Conservation (phyloP, 2,797 vertebrate species). For the Falco concolor region DNA sequence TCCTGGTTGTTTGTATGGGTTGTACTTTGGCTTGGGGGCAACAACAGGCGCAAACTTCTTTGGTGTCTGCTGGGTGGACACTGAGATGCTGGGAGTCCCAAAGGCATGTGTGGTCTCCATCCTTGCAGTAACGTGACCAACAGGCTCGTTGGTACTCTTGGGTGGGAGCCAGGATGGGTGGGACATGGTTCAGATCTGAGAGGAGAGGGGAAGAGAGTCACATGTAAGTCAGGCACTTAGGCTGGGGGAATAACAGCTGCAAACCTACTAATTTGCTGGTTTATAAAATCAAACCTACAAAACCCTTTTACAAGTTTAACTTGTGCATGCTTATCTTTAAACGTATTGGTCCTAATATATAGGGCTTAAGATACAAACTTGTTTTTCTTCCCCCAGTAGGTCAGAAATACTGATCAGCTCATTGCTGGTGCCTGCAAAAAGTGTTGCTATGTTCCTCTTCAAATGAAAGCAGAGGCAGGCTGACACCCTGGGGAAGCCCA, state of each 20-base stretch:
- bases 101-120: slow-evolving; percentile 94
- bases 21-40: slow-evolving; percentile 96
- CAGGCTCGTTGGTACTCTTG: slow-evolving; percentile 79
- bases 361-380: neutral
- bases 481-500: neutral
- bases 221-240: accelerated
- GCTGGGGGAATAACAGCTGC: neutral
- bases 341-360: neutral
- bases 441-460: neutral
- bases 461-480: neutral
- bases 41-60: slow-evolving; percentile 96
- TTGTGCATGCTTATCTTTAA: neutral
- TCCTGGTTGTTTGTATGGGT: slow-evolving; percentile 87
- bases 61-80: slow-evolving; percentile 92
- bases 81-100: slow-evolving; percentile 90
- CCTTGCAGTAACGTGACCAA: slow-evolving; percentile 87
- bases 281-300: neutral
- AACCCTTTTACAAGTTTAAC: neutral
- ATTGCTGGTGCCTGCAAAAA: neutral
- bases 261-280: neutral
- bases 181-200: slow-evolving; percentile 68
- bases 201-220: neutral
- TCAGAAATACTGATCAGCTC: neutral
- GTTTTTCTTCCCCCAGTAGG: neutral
- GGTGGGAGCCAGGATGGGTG: slow-evolving; percentile 88